These are phyloP conservation scores for Ligdia adustata DNA, from an alignment of 2,888 invertebrate genomes.

Conservation along the genomic window DNA sequence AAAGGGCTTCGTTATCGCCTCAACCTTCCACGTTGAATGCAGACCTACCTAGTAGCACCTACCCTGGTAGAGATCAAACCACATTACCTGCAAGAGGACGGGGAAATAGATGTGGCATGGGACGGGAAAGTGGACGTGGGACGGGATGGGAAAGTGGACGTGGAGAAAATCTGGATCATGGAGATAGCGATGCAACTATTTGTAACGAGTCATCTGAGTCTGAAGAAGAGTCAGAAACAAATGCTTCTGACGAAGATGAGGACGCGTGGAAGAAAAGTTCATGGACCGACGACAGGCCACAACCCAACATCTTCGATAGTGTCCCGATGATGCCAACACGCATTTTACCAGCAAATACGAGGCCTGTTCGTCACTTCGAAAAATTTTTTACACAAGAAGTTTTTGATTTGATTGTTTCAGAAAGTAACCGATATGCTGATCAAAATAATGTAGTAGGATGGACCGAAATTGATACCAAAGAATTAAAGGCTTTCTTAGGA, in stretches of 20 bases:
- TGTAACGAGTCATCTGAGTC: neutral
- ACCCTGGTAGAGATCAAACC: too few species aligned
- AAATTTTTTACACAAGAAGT: neutral
- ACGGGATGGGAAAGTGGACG: neutral
- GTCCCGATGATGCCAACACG: neutral
- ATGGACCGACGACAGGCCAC: neutral
- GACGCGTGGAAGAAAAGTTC: neutral
- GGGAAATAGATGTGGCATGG: too few species aligned
- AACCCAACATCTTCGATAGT: neutral
- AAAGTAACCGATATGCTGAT: conserved; percentile 6
- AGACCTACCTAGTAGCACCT: too few species aligned
- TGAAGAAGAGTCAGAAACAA: neutral
- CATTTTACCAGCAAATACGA: neutral
- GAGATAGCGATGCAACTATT: neutral
- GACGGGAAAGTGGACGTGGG: too few species aligned
- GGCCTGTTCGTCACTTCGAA: neutral
- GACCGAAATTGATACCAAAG: neutral
- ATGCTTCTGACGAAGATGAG: conserved; percentile 3
- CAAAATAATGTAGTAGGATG: conserved; percentile 3
- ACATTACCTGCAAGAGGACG: conserved; percentile 1
- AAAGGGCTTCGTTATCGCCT: too few species aligned
- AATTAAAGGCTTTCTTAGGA: conserved; percentile 1
- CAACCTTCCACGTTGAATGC: too few species aligned
- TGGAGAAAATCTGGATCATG: too few species aligned
- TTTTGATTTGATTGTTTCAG: neutral